Conservation (phyloP, 2,797 vertebrate genomes). For the Helicolenus hilgendorfi region DNA sequence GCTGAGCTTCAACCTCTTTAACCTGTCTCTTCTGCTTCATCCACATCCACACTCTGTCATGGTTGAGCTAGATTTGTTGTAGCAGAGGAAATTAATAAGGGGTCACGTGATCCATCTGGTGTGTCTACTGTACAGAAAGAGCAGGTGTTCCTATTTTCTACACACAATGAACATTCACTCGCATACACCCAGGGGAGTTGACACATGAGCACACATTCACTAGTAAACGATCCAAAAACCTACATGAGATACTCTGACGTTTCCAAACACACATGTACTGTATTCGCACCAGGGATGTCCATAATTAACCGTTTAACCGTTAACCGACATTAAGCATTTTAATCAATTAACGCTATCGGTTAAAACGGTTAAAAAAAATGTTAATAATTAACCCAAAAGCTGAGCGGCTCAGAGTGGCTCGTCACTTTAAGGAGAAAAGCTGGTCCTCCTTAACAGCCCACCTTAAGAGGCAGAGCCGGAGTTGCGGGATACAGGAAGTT, state of each 20-base stretch:
- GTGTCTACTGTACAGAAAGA: background rate
- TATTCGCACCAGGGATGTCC: too few relatives aligned
- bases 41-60: background rate
- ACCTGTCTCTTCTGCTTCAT: constrained; percentile 13
- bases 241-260: constrained; percentile 15
- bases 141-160: constrained; percentile 40
- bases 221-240: background rate
- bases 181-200: background rate
- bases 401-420: too few relatives aligned
- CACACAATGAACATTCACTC: background rate
- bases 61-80: background rate
- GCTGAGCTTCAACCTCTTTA: background rate
- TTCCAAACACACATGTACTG: background rate
- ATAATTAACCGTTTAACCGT: too few relatives aligned
- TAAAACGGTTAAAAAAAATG: too few relatives aligned
- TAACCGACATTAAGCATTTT: too few relatives aligned
- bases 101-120: constrained; percentile 17
- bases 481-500: too few relatives aligned
- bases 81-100: constrained; percentile 30
- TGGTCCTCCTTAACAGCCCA: too few relatives aligned
- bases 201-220: constrained; percentile 4
- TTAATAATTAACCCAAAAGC: too few relatives aligned
- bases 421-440: too few relatives aligned
- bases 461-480: too few relatives aligned
- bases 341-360: too few relatives aligned